Conservation (phyloP, 2,797 vertebrate species). For the Spinus pinus region DNA sequence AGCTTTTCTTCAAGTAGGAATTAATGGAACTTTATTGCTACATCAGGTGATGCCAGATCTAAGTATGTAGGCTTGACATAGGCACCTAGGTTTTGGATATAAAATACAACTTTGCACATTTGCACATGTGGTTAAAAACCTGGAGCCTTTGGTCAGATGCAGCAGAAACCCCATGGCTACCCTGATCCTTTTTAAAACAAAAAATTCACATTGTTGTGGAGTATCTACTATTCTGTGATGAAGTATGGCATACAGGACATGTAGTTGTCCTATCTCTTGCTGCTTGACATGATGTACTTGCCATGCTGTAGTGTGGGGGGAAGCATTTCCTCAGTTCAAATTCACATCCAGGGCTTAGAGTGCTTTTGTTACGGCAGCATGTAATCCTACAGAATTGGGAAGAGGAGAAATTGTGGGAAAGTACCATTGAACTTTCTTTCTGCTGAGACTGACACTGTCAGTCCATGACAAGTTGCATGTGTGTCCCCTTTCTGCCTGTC, state of each 20-base stretch:
- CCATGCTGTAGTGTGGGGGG: neutral
- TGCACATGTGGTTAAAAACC: neutral
- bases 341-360: neutral
- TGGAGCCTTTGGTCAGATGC: neutral
- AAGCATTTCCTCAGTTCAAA: neutral
- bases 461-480: neutral
- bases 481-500: neutral
- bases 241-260: neutral
- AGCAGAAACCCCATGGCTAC: fast-evolving
- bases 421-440: neutral
- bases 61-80: neutral
- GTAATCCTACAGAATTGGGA: neutral
- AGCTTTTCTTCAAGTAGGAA: neutral
- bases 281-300: neutral
- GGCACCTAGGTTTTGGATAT: neutral
- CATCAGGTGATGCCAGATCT: neutral
- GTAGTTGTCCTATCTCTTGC: neutral
- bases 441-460: neutral
- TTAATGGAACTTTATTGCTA: neutral
- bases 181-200: neutral
- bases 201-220: neutral
- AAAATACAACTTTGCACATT: neutral
- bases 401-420: neutral
- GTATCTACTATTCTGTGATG: neutral
- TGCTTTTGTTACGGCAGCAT: neutral